Conservation (phyloP, 2,888 invertebrate species). For the Pyrrhia umbra region DNA sequence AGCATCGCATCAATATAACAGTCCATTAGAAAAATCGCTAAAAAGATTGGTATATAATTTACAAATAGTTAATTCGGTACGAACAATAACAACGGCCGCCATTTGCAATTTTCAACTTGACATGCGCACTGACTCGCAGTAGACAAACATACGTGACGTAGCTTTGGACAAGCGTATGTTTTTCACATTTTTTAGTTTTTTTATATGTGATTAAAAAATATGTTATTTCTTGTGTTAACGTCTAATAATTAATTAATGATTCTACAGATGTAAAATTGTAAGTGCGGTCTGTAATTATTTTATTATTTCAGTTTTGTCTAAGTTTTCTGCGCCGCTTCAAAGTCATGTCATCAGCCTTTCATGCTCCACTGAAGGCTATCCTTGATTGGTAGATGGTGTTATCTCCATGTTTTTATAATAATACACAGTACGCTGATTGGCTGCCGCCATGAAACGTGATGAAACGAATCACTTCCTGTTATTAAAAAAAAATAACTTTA, state of each 20-base stretch:
- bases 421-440: constrained; percentile 76
- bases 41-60: constrained; percentile 92
- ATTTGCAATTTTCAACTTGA: constrained; percentile 98
- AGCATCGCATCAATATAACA: constrained; percentile 89
- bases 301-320: constrained; percentile 7
- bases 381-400: constrained; percentile 80
- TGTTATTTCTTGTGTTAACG: background rate
- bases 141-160: constrained; percentile 85
- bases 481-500: constrained; percentile 35
- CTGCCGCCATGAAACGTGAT: constrained; percentile 83
- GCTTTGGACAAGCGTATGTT: constrained; percentile 74
- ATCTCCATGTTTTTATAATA: constrained; percentile 82
- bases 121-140: constrained; percentile 92
- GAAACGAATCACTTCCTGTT: constrained; percentile 88
- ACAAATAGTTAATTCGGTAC: constrained; percentile 95
- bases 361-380: constrained; percentile 81
- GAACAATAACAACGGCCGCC: constrained; percentile 99
- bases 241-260: background rate
- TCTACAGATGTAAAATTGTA: background rate
- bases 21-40: constrained; percentile 91
- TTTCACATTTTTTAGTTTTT: constrained; percentile 18
- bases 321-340: constrained; percentile 70
- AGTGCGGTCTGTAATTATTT: background rate
- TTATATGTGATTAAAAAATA: background rate
- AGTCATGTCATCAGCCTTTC: constrained; percentile 74